Percentiles rank a stretch among this genome's conserved stretches.
Evolutionary conservation across 2,888 invertebrate species (phyloP).

Genomic region (Erannis defoliaria): DNA sequence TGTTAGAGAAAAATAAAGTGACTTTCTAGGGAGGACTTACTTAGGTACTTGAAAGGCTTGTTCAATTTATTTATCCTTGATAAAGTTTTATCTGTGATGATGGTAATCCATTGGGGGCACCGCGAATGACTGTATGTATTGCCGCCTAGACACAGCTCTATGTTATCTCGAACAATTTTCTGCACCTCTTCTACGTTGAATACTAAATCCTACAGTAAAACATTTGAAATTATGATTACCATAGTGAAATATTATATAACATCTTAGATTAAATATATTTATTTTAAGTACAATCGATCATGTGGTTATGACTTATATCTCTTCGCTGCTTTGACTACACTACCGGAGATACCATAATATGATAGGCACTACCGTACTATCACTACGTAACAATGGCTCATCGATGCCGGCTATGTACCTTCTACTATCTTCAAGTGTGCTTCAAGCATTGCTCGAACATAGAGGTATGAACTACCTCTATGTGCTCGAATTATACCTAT

Average conservation of each 20-base stretch:
- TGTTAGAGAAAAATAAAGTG: neutral
- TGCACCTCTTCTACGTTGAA: constrained; percentile 92
- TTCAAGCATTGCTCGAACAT: no score
- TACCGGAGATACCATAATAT: no score
- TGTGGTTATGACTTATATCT: no score
- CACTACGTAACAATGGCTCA: no score
- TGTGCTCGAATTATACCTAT: neutral
- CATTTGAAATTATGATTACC: no score
- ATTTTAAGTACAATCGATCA: no score
- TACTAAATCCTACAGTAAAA: constrained; percentile 66
- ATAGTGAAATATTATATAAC: no score
- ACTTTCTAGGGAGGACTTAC: constrained; percentile 72
- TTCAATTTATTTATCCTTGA: constrained; percentile 90
- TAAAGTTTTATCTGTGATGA: constrained; percentile 92
- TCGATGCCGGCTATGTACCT: no score
- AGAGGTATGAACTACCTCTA: neutral
- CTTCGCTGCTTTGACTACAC: no score
- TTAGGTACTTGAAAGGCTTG: constrained; percentile 93
- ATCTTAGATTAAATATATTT: no score
- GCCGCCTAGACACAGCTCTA: constrained; percentile 91
- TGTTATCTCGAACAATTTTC: constrained; percentile 91
- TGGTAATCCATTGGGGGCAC: constrained; percentile 88
- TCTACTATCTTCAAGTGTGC: no score
- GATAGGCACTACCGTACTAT: no score
- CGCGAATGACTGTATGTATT: constrained; percentile 87